Evolutionary conservation across 2,113 vertebrate species (phyloP).

Genomic region (Sceloporus undulatus): DNA sequence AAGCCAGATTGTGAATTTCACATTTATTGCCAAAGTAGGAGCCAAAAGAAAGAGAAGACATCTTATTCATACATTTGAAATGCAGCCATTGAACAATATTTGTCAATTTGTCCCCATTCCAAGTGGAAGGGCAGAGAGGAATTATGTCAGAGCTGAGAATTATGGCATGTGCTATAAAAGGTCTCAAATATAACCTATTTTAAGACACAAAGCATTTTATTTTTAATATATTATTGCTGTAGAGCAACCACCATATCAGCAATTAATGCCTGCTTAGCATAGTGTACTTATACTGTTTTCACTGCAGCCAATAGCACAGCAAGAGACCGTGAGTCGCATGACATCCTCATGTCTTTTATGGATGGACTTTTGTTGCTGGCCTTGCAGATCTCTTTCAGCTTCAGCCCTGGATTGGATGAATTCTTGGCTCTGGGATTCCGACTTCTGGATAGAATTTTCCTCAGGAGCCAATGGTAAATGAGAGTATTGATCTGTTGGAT

Average conservation of each 20-base stretch:
- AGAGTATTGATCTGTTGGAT: background rate
- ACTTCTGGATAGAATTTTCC: rapidly evolving
- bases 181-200: background rate
- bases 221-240: background rate
- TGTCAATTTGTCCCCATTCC: background rate
- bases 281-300: slow-evolving; percentile 68
- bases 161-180: background rate
- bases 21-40: slow-evolving; percentile 7
- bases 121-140: background rate
- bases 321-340: slow-evolving; percentile 53
- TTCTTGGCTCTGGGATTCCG: background rate
- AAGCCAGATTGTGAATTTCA: background rate
- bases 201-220: slow-evolving; percentile 1
- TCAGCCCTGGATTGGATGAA: rapidly evolving
- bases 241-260: rapidly evolving
- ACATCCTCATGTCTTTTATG: slow-evolving; percentile 23
- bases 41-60: background rate
- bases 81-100: background rate
- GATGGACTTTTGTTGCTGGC: rapidly evolving
- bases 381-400: background rate
- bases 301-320: slow-evolving; percentile 76
- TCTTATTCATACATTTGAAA: background rate
- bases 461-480: background rate
- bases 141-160: background rate
- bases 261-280: slow-evolving; percentile 51